Base-by-base conservation (phyloP, 2,113 vertebrate genomes). In the Dryoscopus gambensis region DNA sequence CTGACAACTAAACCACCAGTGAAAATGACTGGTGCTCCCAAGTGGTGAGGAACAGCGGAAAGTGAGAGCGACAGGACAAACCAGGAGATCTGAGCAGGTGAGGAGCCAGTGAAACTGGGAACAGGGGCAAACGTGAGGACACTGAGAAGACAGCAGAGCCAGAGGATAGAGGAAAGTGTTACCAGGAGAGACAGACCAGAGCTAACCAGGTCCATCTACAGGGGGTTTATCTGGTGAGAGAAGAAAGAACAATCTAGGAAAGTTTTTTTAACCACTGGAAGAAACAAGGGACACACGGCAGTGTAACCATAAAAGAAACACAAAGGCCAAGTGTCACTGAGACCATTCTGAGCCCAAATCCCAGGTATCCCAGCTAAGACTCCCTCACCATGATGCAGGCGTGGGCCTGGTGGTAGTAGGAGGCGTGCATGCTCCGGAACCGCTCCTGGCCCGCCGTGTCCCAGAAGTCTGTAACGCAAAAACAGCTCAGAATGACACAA, bases 391-490 rank as follows among this genome's bases (percentile, higher is more conserved):
- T 99, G 97, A 99, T 98, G 96, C 99, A 99, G 17, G 99, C 99
- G 1, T 99, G 99, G 63, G 99, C 99, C 97, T 99, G 99, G 95
- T 99, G 98, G 97, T 99, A 99, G 95, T 99, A 99, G 39, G 99
- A 99, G 2, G 99, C 98, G 12, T 99, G 99, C 99, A 99, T 98
- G 97, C 98, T 99, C 97, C 98, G 99, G 98, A 99, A 99, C 53
- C 99, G 98, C 88, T 99, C 99, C 95, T 99, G 99, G 44, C 99
- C 99, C 0, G 99, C 99, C 0, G 99, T 99, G 96, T 99, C 99
- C 99, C 99, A 99, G 93, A 99, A 99, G 94, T 99, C 99, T 99
- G 98, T 62, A 95, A 86, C 9, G 35, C 33, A 94, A 49, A 62
- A 39, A 1, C 44, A 46, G 28, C 62, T 90, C 24, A 75, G 27